Conservation (phyloP, 2,113 vertebrate species). For the Pipra filicauda region DNA sequence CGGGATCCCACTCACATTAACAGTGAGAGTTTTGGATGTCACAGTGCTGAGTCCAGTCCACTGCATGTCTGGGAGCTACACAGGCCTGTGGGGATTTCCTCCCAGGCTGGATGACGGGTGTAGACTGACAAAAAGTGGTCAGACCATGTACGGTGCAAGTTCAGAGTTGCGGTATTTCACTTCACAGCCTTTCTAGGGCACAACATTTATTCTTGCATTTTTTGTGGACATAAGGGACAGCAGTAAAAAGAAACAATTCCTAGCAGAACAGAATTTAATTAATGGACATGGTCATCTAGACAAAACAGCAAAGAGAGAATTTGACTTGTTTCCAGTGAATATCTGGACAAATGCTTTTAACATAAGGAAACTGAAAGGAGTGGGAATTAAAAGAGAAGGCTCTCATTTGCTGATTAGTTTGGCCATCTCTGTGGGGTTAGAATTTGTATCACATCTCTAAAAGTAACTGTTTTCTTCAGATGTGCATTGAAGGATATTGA, state of each 20-base stretch:
- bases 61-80: not conserved
- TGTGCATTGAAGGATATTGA: not conserved
- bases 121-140: not conserved
- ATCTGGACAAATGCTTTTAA: not conserved
- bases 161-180: not conserved
- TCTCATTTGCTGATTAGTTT: not conserved
- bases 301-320: not conserved
- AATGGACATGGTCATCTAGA: not conserved
- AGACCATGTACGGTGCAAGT: fast-evolving
- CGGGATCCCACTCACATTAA: not conserved
- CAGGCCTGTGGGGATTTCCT: not conserved
- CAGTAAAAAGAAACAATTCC: not conserved
- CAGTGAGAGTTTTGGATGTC: not conserved
- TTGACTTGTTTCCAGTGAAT: not conserved
- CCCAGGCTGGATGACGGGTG: not conserved
- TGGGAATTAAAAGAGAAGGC: not conserved
- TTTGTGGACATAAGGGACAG: not conserved
- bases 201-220: not conserved
- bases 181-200: not conserved
- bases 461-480: not conserved
- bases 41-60: not conserved
- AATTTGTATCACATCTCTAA: not conserved
- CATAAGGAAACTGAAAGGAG: not conserved
- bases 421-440: not conserved
- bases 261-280: not conserved